These are phyloP conservation scores for Cynocephalus volans DNA, from an alignment of 2,113 vertebrate species.

Conservation along the genomic window DNA sequence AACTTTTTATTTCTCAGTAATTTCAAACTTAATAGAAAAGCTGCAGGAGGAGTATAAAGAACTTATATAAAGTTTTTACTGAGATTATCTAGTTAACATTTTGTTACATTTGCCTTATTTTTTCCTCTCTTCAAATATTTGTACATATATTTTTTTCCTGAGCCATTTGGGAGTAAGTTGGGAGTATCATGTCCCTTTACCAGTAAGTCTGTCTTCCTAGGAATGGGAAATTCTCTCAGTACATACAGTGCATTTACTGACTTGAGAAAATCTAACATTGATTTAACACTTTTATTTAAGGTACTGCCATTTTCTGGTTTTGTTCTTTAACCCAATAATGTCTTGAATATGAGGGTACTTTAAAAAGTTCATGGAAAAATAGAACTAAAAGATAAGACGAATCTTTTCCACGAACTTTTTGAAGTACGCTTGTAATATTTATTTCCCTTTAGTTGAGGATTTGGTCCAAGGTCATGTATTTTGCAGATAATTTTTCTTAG, in stretches of 20 bases:
- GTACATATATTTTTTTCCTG: accelerated
- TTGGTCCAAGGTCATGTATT: neutral
- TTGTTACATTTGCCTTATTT: accelerated
- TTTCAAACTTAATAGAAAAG: no score
- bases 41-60: accelerated
- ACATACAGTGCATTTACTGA: accelerated
- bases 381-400: no score
- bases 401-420: no score
- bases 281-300: no score
- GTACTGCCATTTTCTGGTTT: neutral
- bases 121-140: neutral
- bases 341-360: neutral
- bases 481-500: neutral
- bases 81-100: accelerated
- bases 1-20: accelerated
- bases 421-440: no score
- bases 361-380: no score
- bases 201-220: neutral
- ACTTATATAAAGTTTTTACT: accelerated
- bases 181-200: neutral
- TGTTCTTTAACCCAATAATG: neutral
- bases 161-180: neutral
- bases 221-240: neutral
- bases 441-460: neutral
- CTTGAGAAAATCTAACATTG: accelerated